Conservation (phyloP, 2,888 invertebrate genomes). For the Choreutis nemorana region DNA sequence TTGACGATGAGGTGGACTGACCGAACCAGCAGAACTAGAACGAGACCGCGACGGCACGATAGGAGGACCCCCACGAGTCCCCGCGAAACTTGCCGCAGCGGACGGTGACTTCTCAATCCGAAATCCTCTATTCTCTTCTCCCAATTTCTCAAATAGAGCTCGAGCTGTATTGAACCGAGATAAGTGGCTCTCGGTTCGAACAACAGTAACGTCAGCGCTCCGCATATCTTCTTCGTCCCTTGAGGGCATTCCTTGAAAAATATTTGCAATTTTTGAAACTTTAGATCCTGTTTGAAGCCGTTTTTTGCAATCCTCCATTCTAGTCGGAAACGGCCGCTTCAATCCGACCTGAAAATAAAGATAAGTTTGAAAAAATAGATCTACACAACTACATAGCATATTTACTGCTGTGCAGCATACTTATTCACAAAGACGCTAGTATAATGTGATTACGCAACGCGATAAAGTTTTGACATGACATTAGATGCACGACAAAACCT, state of each 20-base stretch:
- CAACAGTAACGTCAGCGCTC: slow-evolving; percentile 73
- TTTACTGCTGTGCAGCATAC: too few relatives aligned
- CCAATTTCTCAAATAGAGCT: slow-evolving; percentile 89
- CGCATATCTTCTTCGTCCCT: slow-evolving; percentile 61
- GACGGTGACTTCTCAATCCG: slow-evolving; percentile 67
- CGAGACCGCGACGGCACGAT: slow-evolving; percentile 67
- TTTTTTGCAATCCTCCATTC: slow-evolving; percentile 74
- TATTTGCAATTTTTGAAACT: slow-evolving; percentile 91
- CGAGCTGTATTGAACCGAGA: slow-evolving; percentile 92
- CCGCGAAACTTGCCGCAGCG: slow-evolving; percentile 64
- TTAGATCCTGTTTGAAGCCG: slow-evolving; percentile 74
- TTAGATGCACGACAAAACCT: too few relatives aligned
- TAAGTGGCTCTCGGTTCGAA: slow-evolving; percentile 87
- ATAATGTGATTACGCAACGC: too few relatives aligned
- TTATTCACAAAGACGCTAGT: too few relatives aligned
- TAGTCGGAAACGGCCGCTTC: slow-evolving; percentile 60
- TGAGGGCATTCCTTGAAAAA: slow-evolving; percentile 81
- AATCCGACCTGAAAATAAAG: slow-evolving; percentile 54
- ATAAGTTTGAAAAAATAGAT: too few relatives aligned
- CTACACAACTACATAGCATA: too few relatives aligned
- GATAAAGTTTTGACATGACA: too few relatives aligned
- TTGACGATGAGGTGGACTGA: slow-evolving; percentile 64
- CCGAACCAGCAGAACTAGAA: slow-evolving; percentile 73
- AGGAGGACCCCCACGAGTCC: slow-evolving; percentile 58
- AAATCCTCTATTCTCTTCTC: slow-evolving; percentile 74